Evolutionary conservation across 2,797 vertebrate species (phyloP).

Genomic region (Lutjanus argentimaculatus): DNA sequence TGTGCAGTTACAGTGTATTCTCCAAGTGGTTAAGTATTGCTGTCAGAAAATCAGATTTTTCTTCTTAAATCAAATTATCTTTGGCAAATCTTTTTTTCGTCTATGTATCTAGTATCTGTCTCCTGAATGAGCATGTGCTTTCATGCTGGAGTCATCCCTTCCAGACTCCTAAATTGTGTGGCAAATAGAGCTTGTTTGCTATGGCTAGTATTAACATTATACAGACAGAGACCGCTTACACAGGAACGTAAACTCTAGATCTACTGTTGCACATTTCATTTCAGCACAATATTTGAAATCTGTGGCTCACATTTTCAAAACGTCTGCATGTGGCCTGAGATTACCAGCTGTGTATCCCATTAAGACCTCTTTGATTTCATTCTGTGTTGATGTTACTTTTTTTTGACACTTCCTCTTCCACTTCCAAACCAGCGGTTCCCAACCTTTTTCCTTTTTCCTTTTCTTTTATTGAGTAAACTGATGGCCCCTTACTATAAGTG

Average conservation of each 20-base stretch:
- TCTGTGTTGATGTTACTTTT: background rate
- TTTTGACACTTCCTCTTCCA: background rate
- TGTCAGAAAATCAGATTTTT: background rate
- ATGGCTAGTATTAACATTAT: conserved; percentile 26
- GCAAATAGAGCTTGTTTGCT: conserved; percentile 35
- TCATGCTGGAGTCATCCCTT: background rate
- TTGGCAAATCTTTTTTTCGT: background rate
- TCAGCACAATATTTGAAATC: background rate
- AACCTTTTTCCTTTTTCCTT: too few relatives aligned
- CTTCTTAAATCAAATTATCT: background rate
- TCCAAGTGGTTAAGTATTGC: background rate
- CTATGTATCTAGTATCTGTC: background rate
- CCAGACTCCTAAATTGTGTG: conserved; percentile 28
- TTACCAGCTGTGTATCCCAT: background rate
- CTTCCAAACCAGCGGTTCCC: too few relatives aligned
- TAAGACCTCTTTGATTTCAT: background rate
- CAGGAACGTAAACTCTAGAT: conserved; percentile 16
- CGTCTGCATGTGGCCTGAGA: background rate
- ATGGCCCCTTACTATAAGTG: too few relatives aligned
- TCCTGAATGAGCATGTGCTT: conserved; percentile 9
- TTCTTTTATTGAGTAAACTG: too few relatives aligned
- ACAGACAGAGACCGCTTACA: conserved; percentile 37
- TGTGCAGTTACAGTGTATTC: background rate
- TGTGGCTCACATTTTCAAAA: background rate
- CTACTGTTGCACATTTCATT: too few relatives aligned